Base-by-base conservation (phyloP, 2,888 invertebrate genomes). In the Nomada goodeniana region DNA sequence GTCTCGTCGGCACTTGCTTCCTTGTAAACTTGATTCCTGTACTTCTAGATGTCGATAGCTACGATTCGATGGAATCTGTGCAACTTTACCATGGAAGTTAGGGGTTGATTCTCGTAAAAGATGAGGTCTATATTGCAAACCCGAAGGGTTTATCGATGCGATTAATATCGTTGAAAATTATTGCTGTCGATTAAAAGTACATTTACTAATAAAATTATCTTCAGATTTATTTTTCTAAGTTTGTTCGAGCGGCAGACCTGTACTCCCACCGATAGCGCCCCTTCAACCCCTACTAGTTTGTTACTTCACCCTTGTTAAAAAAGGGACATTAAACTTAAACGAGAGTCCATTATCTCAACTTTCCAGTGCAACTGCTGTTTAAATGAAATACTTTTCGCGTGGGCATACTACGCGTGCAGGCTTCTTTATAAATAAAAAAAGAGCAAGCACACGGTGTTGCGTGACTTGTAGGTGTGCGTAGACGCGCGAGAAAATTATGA, bases 341-440 rank as follows among this genome's bases (percentile, higher is more conserved):
- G 20, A 55, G 50, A 26, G 4, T 18, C 42, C 20, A 7, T n/a
- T 29, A 65, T 5, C 1, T 18, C 9, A 5, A n/a, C 5, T 47
- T 70, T 44, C 18, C 0, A 29, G n/a, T n/a, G n/a, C n/a, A n/a
- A 15, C 29, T 47, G 29, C 7, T 7, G 44, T 44, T 23, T 9
- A 20, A 36, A 23, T 29, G n/a, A 59, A 69, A 29, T 55, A 42
- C 72, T 72, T 76, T 67, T 53, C 18, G 36, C 20, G 18, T 50
- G 2, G 44, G 23, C 23, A 23, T 23, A n/a, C 23, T 23, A 57
- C 13, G 44, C 36, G n/a, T n/a, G 23, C 36, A 64, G 50, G 47
- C 29, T 15, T 18, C 53, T 64, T 64, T 80, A 68, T 59, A 82
- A 82, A 83, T 82, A 83, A 82, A 76, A 59, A 67, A 11, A 52